Evolutionary conservation across 2,797 vertebrate genomes (phyloP).

Genomic region (Siniperca undulata): DNA sequence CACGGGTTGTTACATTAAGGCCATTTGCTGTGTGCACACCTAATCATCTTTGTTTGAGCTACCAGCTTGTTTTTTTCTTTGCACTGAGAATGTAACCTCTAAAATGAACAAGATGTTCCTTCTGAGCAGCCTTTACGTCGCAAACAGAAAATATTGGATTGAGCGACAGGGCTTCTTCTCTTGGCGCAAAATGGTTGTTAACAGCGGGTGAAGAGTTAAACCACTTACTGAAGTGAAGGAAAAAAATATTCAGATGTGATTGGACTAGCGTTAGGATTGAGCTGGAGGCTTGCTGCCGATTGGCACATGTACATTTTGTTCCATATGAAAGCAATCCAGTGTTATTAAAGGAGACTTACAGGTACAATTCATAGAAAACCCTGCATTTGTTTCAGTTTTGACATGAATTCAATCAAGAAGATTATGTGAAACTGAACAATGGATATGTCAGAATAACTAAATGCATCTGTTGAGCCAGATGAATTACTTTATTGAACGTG

Average conservation of each 20-base stretch:
- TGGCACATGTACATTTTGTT: slow-evolving; percentile 48
- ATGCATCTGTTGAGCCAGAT: slow-evolving; percentile 18
- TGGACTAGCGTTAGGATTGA: slow-evolving; percentile 30
- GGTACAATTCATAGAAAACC: slow-evolving; percentile 1
- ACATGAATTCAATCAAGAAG: slow-evolving; percentile 10
- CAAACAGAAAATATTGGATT: slow-evolving; percentile 2
- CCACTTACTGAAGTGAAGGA: slow-evolving; percentile 14
- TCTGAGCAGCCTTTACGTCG: slow-evolving; percentile 7
- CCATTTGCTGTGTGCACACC: slow-evolving; percentile 41
- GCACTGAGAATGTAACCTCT: slow-evolving; percentile 18
- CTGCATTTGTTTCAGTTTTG: slow-evolving; percentile 11
- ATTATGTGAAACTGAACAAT: slow-evolving; percentile 8
- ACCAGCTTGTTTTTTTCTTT: slow-evolving; percentile 3
- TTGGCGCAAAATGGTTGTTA: slow-evolving; percentile 33
- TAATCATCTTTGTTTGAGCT: slow-evolving; percentile 46
- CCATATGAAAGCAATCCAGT: slow-evolving; percentile 40
- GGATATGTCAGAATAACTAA: slow-evolving; percentile 18
- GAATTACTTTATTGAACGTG: slow-evolving; percentile 12
- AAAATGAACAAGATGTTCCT: slow-evolving; percentile 31
- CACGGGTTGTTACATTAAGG: slow-evolving; percentile 37
- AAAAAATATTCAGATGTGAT: slow-evolving; percentile 59
- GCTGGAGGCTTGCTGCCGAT: slow-evolving; percentile 41
- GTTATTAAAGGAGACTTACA: slow-evolving; percentile 37
- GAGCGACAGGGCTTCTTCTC: slow-evolving; percentile 9
- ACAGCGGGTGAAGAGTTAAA: slow-evolving; percentile 37